These are phyloP conservation scores for Boleophthalmus pectinirostris DNA, from an alignment of 2,113 vertebrate species.

Conservation along the genomic window DNA sequence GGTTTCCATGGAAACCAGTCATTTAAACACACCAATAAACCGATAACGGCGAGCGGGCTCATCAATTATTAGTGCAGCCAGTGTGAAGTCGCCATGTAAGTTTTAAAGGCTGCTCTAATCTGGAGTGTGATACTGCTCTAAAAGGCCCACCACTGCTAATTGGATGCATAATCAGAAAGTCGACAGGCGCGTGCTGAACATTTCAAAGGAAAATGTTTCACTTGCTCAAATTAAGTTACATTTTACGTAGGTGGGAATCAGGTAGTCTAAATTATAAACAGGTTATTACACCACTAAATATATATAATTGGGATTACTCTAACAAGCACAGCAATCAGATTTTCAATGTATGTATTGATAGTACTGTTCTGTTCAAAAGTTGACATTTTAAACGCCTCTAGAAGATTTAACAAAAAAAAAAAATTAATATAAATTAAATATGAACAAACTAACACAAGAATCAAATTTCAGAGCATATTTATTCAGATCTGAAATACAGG, in stretches of 20 bases:
- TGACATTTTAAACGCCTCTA: too few relatives aligned
- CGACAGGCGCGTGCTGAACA: slow-evolving; percentile 19
- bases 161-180: slow-evolving; percentile 41
- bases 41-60: slow-evolving; percentile 48
- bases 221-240: background rate
- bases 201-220: background rate
- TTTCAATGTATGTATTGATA: too few relatives aligned
- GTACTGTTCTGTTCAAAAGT: too few relatives aligned
- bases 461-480: too few relatives aligned
- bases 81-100: slow-evolving; percentile 52
- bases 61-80: slow-evolving; percentile 65
- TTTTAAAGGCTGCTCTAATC: slow-evolving; percentile 49
- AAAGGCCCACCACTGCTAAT: slow-evolving; percentile 44
- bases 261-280: background rate
- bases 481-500: too few relatives aligned
- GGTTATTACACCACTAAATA: too few relatives aligned
- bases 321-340: too few relatives aligned
- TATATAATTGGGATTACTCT: too few relatives aligned
- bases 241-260: background rate
- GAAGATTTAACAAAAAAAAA: too few relatives aligned
- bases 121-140: slow-evolving; percentile 24
- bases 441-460: too few relatives aligned
- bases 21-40: slow-evolving; percentile 55
- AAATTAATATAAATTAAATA: too few relatives aligned
- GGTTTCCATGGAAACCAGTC: slow-evolving; percentile 33